Evolutionary conservation across 2,113 vertebrate genomes (phyloP).

Genomic region (Sceloporus tristichus): DNA sequence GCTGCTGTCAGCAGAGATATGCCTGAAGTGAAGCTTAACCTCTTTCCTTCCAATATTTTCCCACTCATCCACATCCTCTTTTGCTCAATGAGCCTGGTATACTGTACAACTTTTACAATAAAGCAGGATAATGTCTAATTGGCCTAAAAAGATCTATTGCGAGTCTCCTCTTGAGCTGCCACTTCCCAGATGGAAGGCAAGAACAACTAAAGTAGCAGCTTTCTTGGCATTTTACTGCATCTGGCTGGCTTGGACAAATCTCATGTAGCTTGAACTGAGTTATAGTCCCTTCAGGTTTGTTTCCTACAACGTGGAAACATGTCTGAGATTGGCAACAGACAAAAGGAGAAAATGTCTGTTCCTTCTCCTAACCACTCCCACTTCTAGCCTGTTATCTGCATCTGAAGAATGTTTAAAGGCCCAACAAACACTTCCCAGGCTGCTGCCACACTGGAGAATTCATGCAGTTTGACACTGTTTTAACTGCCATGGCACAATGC

Average conservation of each 20-base stretch:
- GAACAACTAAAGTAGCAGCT: neutral
- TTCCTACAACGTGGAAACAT: neutral
- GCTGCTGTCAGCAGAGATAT: neutral
- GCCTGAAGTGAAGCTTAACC: neutral
- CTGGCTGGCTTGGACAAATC: neutral
- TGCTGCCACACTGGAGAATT: too few species aligned
- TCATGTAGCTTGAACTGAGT: neutral
- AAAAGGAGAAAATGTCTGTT: too few species aligned
- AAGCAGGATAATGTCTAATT: neutral
- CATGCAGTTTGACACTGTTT: too few species aligned
- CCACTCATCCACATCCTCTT: neutral
- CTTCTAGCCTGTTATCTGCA: neutral
- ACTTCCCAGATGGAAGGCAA: neutral
- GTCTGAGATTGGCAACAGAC: neutral
- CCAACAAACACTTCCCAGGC: neutral
- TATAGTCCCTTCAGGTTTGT: neutral
- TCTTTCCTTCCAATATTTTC: neutral
- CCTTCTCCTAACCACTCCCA: too few species aligned
- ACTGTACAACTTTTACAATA: neutral
- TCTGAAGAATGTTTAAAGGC: neutral
- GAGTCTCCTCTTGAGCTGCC: neutral
- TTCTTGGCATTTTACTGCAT: neutral
- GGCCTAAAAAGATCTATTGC: neutral
- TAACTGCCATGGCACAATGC: too few species aligned
- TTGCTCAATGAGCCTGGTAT: neutral